Base-by-base conservation (phyloP, 2,888 invertebrate genomes). In the Quadriops clusia region DNA sequence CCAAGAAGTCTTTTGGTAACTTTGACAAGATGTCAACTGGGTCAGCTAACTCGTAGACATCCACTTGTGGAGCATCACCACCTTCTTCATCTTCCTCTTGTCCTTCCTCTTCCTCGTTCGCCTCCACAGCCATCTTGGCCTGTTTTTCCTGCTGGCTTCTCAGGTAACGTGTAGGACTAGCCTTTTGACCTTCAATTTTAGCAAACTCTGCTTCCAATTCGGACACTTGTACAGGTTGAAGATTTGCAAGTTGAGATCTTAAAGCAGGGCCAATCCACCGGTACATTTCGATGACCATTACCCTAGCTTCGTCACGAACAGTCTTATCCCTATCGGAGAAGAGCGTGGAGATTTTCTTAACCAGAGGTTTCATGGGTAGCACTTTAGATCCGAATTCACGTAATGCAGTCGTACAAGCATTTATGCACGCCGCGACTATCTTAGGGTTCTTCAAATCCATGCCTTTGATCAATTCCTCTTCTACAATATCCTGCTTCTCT, bases 401-500 rank as follows among this genome's bases (percentile, higher is more conserved):
- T 14, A 95, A 60, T 0, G 86, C 81, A 23, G 76, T 70, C 13
- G 82, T 79, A 5, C 84, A 60, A 1, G 81, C 74, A 4, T 76
- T 67, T 2, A 85, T 70, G 56, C 89, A 91, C 0, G 84, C 91
- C 0, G 84, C 67, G 0, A 91, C 85, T 36, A 91, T 86, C 65
- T 94, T 97, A 0, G 97, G 95, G 60, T 94, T 94, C 60, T 97
- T 97, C 46, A 86, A 86, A 23, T 89, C 85, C 64, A 90, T 80
- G 17, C 95, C 95, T 63, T 93, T 93, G 11, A 91, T 64, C 2
- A 97, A 65, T 58, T 93, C 94, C 43, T 95, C 95, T 45, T 80
- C 67, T 1, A 90, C 89, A 7, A 74, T 61, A 41, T 95, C 95
- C 37, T 85, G 82, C 55, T 91, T 94, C 53, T 97, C 95, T 49